These are phyloP conservation scores for Pandion haliaetus DNA, from an alignment of 2,113 vertebrate genomes.

Conservation along the genomic window DNA sequence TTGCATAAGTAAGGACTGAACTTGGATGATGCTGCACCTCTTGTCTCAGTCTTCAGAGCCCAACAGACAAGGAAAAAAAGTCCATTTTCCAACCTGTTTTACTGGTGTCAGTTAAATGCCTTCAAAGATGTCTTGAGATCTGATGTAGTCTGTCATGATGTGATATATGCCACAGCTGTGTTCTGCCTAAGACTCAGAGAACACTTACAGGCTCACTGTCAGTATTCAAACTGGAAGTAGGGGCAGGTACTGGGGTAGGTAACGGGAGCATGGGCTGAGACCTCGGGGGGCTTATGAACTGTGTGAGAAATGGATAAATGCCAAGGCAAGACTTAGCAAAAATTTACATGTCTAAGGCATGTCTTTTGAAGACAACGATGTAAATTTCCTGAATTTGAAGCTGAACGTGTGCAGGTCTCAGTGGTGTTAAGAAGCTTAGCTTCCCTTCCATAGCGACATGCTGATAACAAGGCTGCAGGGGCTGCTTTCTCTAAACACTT, in stretches of 20 bases:
- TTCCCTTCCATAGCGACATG: not conserved
- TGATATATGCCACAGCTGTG: not conserved
- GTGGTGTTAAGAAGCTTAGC: not conserved
- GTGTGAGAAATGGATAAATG: not conserved
- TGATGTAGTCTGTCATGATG: not conserved
- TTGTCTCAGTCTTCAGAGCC: not conserved
- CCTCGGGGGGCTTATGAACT: not conserved
- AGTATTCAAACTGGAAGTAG: not conserved
- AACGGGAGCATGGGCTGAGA: accelerated
- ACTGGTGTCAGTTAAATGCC: not conserved
- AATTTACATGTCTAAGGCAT: not conserved
- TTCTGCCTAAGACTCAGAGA: not conserved
- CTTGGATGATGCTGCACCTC: not conserved
- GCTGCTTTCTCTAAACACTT: not conserved
- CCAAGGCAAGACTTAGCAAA: not conserved
- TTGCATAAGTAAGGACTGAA: not conserved
- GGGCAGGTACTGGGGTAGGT: not conserved
- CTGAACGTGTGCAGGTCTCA: not conserved
- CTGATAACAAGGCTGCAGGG: not conserved
- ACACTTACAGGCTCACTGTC: accelerated
- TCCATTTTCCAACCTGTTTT: not conserved
- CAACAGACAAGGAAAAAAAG: not conserved
- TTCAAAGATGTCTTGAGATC: not conserved
- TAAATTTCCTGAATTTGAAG: not conserved
- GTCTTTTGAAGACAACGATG: not conserved